Evolutionary conservation across 2,797 vertebrate species (phyloP), one percentile per base, ranked within the genome.

Genomic region (Ambastaia sidthimunki): DNA sequence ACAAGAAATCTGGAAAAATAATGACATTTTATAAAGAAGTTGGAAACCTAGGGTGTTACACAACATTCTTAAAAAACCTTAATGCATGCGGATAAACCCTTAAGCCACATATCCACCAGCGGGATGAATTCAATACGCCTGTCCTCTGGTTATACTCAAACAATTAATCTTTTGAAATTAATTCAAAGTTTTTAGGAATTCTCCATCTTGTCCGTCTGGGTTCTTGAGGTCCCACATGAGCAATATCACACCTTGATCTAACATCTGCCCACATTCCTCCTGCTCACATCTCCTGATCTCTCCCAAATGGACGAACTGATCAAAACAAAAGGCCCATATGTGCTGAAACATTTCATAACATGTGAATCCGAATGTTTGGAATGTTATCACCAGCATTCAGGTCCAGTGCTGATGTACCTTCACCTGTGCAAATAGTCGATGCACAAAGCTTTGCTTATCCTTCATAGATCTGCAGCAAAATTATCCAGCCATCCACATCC

Each of bases 261-360:
- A 86, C 65, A 85, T 81, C 80, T 80, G 83, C 44, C 2, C 60
- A 63, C 85, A 89, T 88, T 88, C 85, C 82, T 71, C 34, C 71
- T 16, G 37, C 76, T 78, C 47, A n/a, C n/a, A n/a, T n/a, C n/a
- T n/a, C n/a, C n/a, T n/a, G n/a, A n/a, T n/a, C 62, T 65, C 55
- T 65, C 60, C 10, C 19, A 82, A 69, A 82, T 78, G 34, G 76
- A 85, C 47, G 2, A 69, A 68, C 18, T 67, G 79, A 74, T 70
- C 44, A 74, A 81, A 84, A 28, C 79, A 70, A 66, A 60, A 47
- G 31, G 54, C 77, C 76, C 80, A 71, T 82, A 83, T 78, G 81
- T n/a, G 4, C 52, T 65, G 37, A 48, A 72, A 71, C 37, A 66
- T 78, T 81, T 82, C 72, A 69, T 84, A 81, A 86, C 44, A n/a